Evolutionary conservation across 2,113 vertebrate genomes (phyloP), one percentile per base, ranked within the genome.

Genomic region (Callaeas wilsoni): DNA sequence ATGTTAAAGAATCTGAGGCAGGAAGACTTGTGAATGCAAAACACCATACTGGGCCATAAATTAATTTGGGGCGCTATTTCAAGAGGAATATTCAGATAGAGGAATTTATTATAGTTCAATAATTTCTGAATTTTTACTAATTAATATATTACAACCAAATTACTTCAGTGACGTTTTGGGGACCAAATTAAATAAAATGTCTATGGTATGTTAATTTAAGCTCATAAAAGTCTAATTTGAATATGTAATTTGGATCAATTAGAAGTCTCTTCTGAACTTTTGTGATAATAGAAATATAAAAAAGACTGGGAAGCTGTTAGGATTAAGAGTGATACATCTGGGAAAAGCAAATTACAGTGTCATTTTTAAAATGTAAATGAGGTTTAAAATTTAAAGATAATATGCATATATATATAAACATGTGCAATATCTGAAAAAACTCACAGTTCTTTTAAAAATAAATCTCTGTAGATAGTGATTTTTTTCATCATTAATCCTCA

Each of bases 201-300:
- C 90, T 95, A 68, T 76, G 87, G 90, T 94, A 94, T 97, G 97
- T 96, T 97, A 97, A 97, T 98, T 98, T 97, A 71, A 96, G 95
- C 77, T 97, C 68, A 94, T 96, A 94, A 97, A 97, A 96, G 70
- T 94, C 95, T 97, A 95, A 97, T 98, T 97, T 97, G 94, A 97
- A 97, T 98, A 97, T 87, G 94, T 89, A 96, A 97, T 97, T 97
- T 97, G 95, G 93, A 96, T 93, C 96, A 96, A 97, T 98, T 98
- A 97, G 93, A 97, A 95, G 86, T 93, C 97, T 96, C 91, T 96
- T 97, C 88, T 97, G 93, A 96, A 97, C 94, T 97, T 97, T 97
- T 89, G 97, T 95, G 96, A 97, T 98, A 97, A 98, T 96, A 97
- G 96, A 97, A 98, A 96, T 92, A 42, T 92, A 90, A 89, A 97